Evolutionary conservation across 2,797 vertebrate genomes (phyloP).

Genomic region (Emys orbicularis): DNA sequence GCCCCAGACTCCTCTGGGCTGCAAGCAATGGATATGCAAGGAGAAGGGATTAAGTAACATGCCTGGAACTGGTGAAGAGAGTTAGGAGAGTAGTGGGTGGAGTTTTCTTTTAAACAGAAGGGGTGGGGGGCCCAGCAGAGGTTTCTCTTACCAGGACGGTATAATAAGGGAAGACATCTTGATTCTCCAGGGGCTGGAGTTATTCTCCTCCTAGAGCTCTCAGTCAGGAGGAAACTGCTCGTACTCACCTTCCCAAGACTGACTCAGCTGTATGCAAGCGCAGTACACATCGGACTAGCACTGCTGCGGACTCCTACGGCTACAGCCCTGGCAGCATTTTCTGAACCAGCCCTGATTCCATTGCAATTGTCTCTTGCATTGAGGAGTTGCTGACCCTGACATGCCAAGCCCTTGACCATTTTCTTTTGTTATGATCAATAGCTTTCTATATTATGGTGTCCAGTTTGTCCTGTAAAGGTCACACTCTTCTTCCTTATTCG

Average conservation of each 20-base stretch:
- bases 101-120: no score
- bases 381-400: not conserved
- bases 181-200: not conserved
- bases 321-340: not conserved
- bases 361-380: not conserved
- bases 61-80: not conserved
- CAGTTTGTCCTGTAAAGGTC: not conserved
- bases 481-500: fast-evolving
- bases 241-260: not conserved
- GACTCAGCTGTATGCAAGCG: no score
- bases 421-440: not conserved
- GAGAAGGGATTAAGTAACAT: not conserved
- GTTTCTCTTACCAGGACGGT: not conserved
- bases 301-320: not conserved
- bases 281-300: not conserved
- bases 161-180: not conserved
- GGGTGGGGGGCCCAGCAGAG: not conserved
- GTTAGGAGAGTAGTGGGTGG: not conserved
- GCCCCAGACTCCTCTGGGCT: no score
- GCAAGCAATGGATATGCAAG: not conserved
- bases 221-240: not conserved
- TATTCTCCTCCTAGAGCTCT: not conserved
- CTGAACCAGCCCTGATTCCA: not conserved
- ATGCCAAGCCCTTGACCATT: not conserved
- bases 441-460: not conserved